A percentile compares a stretch with the other conserved stretches of the same genome.
Evolutionary conservation across 2,888 invertebrate species (phyloP).

Genomic region (Cremastobaeus sp.): DNA sequence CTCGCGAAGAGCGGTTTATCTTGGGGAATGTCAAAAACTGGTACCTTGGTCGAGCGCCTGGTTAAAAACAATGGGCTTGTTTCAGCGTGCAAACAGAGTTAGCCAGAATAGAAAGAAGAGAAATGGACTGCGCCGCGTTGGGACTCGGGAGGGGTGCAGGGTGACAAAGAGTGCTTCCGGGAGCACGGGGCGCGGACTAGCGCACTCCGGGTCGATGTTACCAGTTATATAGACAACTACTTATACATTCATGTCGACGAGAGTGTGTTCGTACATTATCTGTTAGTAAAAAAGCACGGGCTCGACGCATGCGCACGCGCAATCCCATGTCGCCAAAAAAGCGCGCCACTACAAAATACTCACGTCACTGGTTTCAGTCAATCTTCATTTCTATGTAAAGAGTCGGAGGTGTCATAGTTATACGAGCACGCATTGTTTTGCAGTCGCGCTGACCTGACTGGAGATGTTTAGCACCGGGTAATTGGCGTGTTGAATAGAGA

Average conservation of each 20-base stretch:
- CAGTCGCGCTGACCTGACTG: too few species aligned
- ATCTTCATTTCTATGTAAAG: too few species aligned
- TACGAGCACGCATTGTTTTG: too few species aligned
- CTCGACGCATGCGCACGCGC: slow-evolving; percentile 39
- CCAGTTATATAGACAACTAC: slow-evolving; percentile 61
- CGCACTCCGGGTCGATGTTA: slow-evolving; percentile 66
- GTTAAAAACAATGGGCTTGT: slow-evolving; percentile 61
- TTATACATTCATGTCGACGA: slow-evolving; percentile 48
- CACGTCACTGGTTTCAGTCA: too few species aligned
- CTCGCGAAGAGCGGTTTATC: slow-evolving; percentile 24
- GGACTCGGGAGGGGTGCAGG: slow-evolving; percentile 29
- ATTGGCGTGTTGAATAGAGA: too few species aligned
- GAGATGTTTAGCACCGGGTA: too few species aligned
- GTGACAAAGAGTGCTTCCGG: slow-evolving; percentile 45
- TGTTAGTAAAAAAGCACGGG: slow-evolving; percentile 31
- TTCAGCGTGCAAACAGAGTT: slow-evolving; percentile 52
- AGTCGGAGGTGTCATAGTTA: too few species aligned
- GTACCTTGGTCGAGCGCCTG: slow-evolving; percentile 37
- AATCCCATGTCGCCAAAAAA: slow-evolving; percentile 25
- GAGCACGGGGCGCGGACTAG: slow-evolving; percentile 39
- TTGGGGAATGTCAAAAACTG: slow-evolving; percentile 40
- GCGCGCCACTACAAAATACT: too few species aligned
- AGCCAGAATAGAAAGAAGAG: slow-evolving; percentile 1
- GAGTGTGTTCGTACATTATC: slow-evolving; percentile 47
- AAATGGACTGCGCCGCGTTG: slow-evolving; percentile 20